Evolutionary conservation across 2,797 vertebrate genomes (phyloP).

Genomic region (Tamandua tetradactyla): DNA sequence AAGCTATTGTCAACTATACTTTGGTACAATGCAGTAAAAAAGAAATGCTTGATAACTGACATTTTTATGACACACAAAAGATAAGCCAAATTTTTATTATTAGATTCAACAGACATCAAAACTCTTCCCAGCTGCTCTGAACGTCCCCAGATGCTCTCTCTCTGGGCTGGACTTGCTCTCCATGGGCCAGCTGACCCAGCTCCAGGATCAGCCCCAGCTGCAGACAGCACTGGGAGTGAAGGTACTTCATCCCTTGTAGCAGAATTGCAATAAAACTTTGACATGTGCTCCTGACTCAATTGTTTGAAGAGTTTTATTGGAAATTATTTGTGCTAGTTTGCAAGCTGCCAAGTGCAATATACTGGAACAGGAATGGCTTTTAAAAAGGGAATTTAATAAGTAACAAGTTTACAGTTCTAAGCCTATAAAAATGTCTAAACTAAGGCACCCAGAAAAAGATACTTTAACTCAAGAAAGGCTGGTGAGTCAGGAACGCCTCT

Average conservation of each 20-base stretch:
- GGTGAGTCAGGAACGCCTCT: no score
- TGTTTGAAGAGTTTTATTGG: not conserved
- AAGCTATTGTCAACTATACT: not conserved
- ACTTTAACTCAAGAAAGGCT: no score
- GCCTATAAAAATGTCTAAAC: no score
- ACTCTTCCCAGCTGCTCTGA: not conserved
- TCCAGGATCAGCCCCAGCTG: no score
- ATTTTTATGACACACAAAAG: not conserved
- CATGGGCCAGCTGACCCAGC: fast-evolving
- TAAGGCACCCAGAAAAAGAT: no score
- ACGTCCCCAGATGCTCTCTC: not conserved
- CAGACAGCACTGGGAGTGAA: not conserved
- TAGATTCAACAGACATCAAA: not conserved
- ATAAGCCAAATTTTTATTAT: not conserved
- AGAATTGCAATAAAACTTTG: not conserved
- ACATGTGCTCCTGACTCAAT: not conserved
- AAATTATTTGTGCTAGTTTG: slow-evolving; percentile 1
- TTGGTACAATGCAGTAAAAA: slow-evolving; percentile 4
- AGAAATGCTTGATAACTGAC: not conserved
- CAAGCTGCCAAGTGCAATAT: slow-evolving; percentile 24
- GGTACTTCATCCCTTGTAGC: not conserved
- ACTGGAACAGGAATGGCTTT: no score
- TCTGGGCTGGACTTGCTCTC: not conserved
- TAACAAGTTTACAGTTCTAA: no score
- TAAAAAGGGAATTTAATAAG: no score